These are phyloP conservation scores for Mormyrops attenuatus DNA, from an alignment of 2,797 vertebrate species.

Conservation along the genomic window DNA sequence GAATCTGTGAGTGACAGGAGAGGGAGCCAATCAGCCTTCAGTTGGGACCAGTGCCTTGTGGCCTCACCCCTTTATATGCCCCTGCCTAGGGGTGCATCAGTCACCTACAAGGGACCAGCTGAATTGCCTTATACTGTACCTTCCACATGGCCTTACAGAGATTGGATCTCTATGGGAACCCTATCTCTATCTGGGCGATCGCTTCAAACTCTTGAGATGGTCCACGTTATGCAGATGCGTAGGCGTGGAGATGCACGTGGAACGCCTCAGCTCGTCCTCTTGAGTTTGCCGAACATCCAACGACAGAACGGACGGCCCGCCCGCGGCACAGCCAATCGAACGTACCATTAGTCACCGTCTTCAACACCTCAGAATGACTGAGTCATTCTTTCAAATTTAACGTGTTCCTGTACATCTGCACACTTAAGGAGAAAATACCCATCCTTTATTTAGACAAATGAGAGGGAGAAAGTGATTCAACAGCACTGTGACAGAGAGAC, in stretches of 20 bases:
- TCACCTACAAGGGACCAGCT: neutral
- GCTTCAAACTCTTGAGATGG: neutral
- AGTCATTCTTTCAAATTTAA: slow-evolving; percentile 8
- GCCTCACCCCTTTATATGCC: neutral
- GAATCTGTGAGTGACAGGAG: neutral
- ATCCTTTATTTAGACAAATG: slow-evolving; percentile 14
- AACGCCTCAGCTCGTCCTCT: neutral
- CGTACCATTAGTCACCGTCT: slow-evolving; percentile 3
- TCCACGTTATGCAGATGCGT: neutral
- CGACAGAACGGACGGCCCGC: neutral
- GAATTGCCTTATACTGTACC: neutral
- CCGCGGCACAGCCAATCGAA: neutral
- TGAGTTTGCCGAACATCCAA: neutral
- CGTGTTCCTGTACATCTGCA: neutral
- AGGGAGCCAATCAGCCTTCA: neutral
- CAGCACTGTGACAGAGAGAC: neutral
- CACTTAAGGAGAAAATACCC: neutral
- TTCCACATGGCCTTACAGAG: neutral
- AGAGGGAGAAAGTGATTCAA: neutral
- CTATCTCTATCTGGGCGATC: neutral
- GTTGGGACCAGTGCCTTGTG: neutral
- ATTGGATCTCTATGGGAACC: neutral
- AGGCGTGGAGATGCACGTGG: neutral
- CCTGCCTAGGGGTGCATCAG: neutral
- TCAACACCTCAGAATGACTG: neutral